phyloP scores from a whole-genome alignment of 2,888 invertebrate genomes.

The Hartigia nigra region DNA sequence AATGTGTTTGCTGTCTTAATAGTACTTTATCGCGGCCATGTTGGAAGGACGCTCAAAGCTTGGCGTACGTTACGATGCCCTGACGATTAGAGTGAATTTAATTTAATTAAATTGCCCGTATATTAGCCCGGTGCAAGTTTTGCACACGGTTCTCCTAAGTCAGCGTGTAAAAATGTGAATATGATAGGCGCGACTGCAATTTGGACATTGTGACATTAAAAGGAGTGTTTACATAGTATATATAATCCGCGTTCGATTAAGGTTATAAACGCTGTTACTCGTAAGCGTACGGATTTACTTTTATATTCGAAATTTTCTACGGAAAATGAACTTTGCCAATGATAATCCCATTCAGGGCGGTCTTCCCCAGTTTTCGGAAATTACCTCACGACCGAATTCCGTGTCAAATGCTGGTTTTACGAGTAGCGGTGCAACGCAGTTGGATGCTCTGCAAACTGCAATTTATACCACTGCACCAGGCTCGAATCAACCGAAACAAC shows the following conservation, averaged over 20 bases:
- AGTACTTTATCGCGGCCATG: slow-evolving; percentile 41
- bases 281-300: neutral
- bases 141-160: neutral
- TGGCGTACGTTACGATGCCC: slow-evolving; percentile 43
- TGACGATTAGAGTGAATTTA: slow-evolving; percentile 33
- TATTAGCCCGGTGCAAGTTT: slow-evolving; percentile 17
- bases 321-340: slow-evolving; percentile 58
- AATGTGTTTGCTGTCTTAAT: neutral
- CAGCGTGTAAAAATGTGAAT: slow-evolving; percentile 25
- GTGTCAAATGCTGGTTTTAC: slow-evolving; percentile 42
- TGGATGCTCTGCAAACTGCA: slow-evolving; percentile 44
- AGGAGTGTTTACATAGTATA: neutral
- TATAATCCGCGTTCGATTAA: slow-evolving; percentile 20
- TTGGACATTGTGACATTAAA: neutral
- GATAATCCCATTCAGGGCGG: slow-evolving; percentile 47
- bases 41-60: slow-evolving; percentile 43
- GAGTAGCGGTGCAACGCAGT: slow-evolving; percentile 36
- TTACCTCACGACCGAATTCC: slow-evolving; percentile 48
- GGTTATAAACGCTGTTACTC: slow-evolving; percentile 31
- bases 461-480: slow-evolving; percentile 51
- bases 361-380: slow-evolving; percentile 60
- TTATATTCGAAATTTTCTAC: neutral
- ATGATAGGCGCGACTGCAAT: slow-evolving; percentile 3
- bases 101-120: slow-evolving; percentile 35
- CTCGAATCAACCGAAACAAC: slow-evolving; percentile 50